Percentiles rank a stretch among this genome's conserved stretches.
Conservation (phyloP, 2,113 vertebrate species). For the Calyptommatus sinebrachiatus region DNA sequence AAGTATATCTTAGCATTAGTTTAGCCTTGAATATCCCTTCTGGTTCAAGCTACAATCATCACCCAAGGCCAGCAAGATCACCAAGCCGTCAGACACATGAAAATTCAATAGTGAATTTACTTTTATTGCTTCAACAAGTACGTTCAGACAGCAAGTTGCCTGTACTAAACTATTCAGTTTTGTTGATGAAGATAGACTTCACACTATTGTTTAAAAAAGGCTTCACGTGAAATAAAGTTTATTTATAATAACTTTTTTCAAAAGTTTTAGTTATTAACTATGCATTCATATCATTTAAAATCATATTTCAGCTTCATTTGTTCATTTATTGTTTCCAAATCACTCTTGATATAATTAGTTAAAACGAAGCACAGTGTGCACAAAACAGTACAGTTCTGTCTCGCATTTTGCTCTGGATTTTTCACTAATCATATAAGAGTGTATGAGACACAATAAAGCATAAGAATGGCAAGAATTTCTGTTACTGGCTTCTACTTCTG, state of each 20-base stretch:
- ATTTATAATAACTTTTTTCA: neutral
- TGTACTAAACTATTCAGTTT: neutral
- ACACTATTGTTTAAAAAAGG: neutral
- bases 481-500: too few relatives aligned
- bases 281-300: neutral
- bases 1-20: too few relatives aligned
- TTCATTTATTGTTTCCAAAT: too few relatives aligned
- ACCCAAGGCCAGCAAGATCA: neutral
- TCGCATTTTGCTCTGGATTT: too few relatives aligned
- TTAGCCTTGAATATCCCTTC: neutral
- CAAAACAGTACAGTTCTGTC: too few relatives aligned
- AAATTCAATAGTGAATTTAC: neutral
- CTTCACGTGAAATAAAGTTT: neutral
- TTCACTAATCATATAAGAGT: too few relatives aligned
- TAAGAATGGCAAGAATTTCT: too few relatives aligned
- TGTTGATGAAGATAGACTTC: neutral
- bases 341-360: too few relatives aligned
- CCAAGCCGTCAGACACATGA: conserved; percentile 5
- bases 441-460: too few relatives aligned
- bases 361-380: too few relatives aligned
- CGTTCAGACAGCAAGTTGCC: neutral
- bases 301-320: too few relatives aligned
- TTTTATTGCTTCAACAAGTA: neutral
- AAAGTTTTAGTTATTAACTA: neutral
- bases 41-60: neutral